phyloP scores from a whole-genome alignment of 2,797 vertebrate genomes.

The Scolopax bukidnonensis region DNA sequence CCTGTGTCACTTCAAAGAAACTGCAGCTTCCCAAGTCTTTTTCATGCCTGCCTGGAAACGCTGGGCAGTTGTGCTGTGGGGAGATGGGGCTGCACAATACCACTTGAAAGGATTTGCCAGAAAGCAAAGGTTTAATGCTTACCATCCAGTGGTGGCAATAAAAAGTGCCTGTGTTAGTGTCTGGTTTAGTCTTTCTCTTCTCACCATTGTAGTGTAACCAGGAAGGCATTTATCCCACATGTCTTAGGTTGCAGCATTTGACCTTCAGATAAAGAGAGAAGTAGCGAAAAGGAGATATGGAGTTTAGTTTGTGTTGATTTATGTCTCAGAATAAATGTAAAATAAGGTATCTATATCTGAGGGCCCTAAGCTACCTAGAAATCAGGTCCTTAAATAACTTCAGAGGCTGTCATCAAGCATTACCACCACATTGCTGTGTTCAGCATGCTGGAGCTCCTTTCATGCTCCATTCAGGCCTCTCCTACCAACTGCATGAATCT shows the following conservation, averaged over 20 bases:
- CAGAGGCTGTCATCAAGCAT: background rate
- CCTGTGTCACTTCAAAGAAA: background rate
- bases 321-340: background rate
- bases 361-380: background rate
- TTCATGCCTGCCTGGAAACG: constrained; percentile 2
- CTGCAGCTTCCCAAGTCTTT: background rate
- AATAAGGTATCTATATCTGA: background rate
- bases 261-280: background rate
- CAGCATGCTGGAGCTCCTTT: background rate
- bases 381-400: background rate
- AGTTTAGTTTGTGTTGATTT: background rate
- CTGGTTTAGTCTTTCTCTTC: background rate
- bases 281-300: background rate
- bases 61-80: background rate
- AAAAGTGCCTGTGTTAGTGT: background rate
- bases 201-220: background rate
- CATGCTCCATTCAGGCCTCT: background rate
- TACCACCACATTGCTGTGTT: background rate
- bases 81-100: background rate
- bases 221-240: background rate
- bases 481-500: background rate
- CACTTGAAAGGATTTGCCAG: background rate
- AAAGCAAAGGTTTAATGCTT: background rate
- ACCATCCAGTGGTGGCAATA: background rate
- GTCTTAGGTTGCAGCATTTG: background rate